Base-by-base conservation (phyloP, 2,888 invertebrate genomes). In the Netelia melanura region DNA sequence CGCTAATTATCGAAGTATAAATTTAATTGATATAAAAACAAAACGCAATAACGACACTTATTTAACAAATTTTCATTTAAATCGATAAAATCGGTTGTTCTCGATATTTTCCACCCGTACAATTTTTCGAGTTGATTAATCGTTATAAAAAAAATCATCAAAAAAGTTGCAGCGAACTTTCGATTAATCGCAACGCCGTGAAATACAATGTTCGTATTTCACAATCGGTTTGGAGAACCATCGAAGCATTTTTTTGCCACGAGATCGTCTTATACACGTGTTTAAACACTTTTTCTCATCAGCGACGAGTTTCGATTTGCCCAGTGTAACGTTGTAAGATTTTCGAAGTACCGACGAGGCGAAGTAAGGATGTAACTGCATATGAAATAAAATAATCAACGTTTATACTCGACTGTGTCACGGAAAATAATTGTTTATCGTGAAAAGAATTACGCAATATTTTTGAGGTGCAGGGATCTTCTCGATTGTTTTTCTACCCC, bases 271-370 rank as follows among this genome's bases (percentile, higher is more conserved):
- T 14, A 30, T 81, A 67, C 65, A 54, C 2, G 54, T 48, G 48
- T 67, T 77, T 17, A 14, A 44, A 3, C 25, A 23, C 74, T 64
- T 71, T 23, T 74, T 58, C 25, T 52, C n/a, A 2, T 44, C 62
- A 6, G 30, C 54, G 14, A 58, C 5, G 17, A 83, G 67, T 21
- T 62, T 65, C 17, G 84, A 78, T 44, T 83, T 80, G 9, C 83
- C 83, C 21, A 86, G 68, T 6, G 85, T 85, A 48, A 83, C 86
- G 74, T 86, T 86, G 64, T 76, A 68, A 17, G 81, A 82, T 77
- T 54, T 67, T 58, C 64, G 72, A 48, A 86, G 38, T 23, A 86
- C 76, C 71, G 86, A 85, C 25, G 86, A 86, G 43, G 65, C 80
- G 61, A 85, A 52, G 82, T 83, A 80, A 14, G 86, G 86, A 75